Percentiles rank a stretch among this genome's conserved stretches.
Evolutionary conservation across 92 coral and sea anemone species (phyloP).

Genomic region (Anthopleura xanthogrammica): DNA sequence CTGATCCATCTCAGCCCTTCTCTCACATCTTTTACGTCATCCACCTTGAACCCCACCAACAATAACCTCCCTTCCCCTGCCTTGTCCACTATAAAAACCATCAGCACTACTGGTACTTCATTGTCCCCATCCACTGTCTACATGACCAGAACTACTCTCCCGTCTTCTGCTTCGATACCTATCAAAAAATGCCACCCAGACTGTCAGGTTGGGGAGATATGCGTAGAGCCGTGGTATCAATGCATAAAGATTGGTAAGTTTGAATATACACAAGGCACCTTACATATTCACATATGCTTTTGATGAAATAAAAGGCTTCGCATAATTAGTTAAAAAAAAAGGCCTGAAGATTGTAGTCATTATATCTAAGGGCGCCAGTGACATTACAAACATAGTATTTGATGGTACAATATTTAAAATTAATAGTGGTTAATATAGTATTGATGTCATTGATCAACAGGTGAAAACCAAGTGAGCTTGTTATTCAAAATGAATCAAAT

Average conservation of each 20-base stretch:
- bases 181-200: not conserved
- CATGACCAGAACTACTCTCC: not conserved
- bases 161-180: not conserved
- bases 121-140: not conserved
- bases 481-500: conserved; percentile 4
- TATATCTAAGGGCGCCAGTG: no score
- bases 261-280: not conserved
- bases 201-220: not conserved
- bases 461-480: conserved; percentile 21
- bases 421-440: not conserved
- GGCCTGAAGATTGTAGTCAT: no score
- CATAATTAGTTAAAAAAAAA: no score
- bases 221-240: not conserved
- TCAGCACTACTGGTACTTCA: not conserved
- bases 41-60: not conserved
- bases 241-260: not conserved
- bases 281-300: not conserved
- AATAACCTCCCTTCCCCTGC: no score
- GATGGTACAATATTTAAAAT: not conserved
- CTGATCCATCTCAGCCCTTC: not conserved
- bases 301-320: no score
- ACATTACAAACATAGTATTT: not conserved
- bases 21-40: not conserved
- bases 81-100: not conserved
- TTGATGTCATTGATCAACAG: conserved; percentile 2